A percentile compares a stretch with the other conserved stretches of the same genome.
Evolutionary conservation across 2,113 vertebrate species (phyloP).

Genomic region (Pantherophis guttatus): DNA sequence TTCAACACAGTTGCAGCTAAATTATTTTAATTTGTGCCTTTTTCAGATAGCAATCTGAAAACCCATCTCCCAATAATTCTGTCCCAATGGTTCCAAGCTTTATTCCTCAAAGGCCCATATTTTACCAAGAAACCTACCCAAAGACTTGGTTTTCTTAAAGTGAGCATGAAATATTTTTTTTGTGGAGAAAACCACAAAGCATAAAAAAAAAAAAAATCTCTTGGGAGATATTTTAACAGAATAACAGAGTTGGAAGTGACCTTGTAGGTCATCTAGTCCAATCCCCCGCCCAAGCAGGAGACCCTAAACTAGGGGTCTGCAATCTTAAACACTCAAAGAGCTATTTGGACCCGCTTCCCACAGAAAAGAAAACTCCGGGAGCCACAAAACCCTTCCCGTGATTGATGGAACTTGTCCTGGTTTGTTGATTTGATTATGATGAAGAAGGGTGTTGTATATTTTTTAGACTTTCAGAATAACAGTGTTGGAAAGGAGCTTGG

Average conservation of each 20-base stretch:
- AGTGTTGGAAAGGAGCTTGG: too few species aligned
- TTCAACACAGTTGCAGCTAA: background rate
- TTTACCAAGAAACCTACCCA: background rate
- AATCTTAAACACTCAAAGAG: too few species aligned
- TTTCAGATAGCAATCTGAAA: background rate
- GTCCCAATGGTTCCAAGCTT: background rate
- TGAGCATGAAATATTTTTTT: background rate
- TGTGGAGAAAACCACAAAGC: background rate
- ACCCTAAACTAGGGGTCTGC: background rate
- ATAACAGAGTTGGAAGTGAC: too few species aligned
- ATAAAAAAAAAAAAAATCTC: background rate
- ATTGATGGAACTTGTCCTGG: too few species aligned
- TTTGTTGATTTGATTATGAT: too few species aligned
- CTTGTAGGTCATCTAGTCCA: too few species aligned
- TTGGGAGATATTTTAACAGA: background rate
- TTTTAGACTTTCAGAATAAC: too few species aligned
- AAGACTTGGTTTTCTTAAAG: background rate
- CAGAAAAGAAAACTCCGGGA: too few species aligned
- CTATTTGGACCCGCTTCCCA: too few species aligned
- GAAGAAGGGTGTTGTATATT: too few species aligned
- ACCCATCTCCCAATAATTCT: background rate
- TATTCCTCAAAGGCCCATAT: background rate
- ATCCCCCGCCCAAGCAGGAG: too few species aligned
- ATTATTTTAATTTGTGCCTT: background rate
- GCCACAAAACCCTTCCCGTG: too few species aligned